Conservation (phyloP, 2,797 vertebrate genomes). For the Bufotes viridis region DNA sequence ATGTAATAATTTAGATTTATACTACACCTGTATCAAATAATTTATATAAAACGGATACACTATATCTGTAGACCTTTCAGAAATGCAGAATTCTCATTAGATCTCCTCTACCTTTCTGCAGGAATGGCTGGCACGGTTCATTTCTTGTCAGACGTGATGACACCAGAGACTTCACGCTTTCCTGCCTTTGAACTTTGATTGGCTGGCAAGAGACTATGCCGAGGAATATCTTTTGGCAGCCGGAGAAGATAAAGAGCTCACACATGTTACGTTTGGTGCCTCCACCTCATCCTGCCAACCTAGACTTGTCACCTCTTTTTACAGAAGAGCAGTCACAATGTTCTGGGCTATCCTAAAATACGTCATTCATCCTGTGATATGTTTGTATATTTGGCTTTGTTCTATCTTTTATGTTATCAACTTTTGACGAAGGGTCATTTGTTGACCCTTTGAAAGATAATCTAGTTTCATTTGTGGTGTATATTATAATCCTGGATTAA, state of each 20-base stretch:
- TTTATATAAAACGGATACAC: no score
- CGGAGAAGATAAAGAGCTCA: slow-evolving; percentile 13
- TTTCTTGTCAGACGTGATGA: slow-evolving; percentile 89
- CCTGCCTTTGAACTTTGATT: slow-evolving; percentile 93
- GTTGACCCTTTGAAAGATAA: neutral
- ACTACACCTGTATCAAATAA: no score
- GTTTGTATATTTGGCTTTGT: neutral
- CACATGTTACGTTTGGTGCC: slow-evolving; percentile 7
- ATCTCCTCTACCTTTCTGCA: slow-evolving; percentile 67
- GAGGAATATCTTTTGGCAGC: neutral
- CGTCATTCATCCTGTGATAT: neutral
- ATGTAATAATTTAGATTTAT: no score
- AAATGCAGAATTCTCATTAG: neutral
- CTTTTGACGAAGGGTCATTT: neutral
- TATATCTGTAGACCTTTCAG: no score
- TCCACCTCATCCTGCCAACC: slow-evolving; percentile 27
- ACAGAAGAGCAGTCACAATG: neutral
- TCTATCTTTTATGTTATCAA: neutral
- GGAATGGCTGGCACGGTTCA: slow-evolving; percentile 97
- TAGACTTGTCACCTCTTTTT: slow-evolving; percentile 16
- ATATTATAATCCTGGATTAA: neutral
- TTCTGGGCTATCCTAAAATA: neutral
- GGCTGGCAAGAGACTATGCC: slow-evolving; percentile 22
- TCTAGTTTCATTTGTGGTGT: neutral
- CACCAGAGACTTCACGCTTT: slow-evolving; percentile 86